These are phyloP conservation scores for Polylopha cassiicola DNA, from an alignment of 2,888 invertebrate species.

Conservation along the genomic window DNA sequence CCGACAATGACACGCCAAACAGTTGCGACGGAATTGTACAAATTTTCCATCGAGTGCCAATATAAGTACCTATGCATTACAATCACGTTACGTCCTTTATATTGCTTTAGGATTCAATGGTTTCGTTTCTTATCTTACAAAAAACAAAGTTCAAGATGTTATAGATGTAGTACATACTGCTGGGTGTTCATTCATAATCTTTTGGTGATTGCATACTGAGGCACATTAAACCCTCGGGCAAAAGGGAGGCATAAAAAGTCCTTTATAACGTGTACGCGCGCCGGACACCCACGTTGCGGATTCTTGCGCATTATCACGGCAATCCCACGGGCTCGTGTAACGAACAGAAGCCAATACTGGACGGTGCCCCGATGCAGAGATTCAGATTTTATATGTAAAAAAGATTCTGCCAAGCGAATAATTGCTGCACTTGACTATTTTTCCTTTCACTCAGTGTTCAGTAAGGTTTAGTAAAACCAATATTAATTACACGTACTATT, in stretches of 20 bases:
- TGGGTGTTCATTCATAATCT: conserved; percentile 59
- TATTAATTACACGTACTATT: neutral
- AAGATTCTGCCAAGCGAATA: conserved; percentile 50
- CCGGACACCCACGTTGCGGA: conserved; percentile 71
- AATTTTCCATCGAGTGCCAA: conserved; percentile 11
- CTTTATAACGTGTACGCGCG: conserved; percentile 54
- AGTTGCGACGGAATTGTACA: conserved; percentile 20
- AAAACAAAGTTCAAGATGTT: too few species aligned
- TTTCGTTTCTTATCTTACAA: too few species aligned
- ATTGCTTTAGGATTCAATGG: conserved; percentile 4
- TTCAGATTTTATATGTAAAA: conserved; percentile 53
- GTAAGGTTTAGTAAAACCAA: conserved; percentile 1
- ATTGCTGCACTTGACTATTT: neutral
- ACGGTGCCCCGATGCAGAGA: conserved; percentile 47
- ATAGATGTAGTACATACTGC: too few species aligned
- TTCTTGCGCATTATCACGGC: conserved; percentile 53
- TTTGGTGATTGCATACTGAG: conserved; percentile 54
- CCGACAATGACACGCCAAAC: conserved; percentile 26
- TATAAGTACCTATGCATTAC: conserved; percentile 7
- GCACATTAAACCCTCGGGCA: conserved; percentile 44
- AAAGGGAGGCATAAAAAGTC: conserved; percentile 54
- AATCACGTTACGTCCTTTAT: conserved; percentile 8
- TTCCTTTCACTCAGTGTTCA: too few species aligned
- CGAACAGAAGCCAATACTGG: conserved; percentile 62
- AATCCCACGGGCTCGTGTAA: conserved; percentile 70